These are phyloP conservation scores for Meta bourneti DNA, from an alignment of 2,888 invertebrate species.

Conservation along the genomic window DNA sequence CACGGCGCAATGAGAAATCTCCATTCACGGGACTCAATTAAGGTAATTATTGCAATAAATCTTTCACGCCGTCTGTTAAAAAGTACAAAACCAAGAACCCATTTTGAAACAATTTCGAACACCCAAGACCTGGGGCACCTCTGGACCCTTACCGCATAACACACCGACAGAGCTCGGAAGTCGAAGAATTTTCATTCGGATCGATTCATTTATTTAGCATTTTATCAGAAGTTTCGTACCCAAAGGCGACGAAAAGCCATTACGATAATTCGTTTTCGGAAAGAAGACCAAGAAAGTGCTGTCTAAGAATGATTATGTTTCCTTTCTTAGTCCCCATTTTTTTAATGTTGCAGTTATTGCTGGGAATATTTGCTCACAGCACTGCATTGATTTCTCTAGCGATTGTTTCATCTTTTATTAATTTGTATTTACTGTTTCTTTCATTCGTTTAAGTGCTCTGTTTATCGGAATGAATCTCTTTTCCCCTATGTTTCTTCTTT, in stretches of 20 bases:
- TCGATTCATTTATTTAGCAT: constrained; percentile 67
- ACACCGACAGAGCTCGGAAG: constrained; percentile 18
- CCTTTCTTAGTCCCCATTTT: neutral
- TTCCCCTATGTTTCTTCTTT: neutral
- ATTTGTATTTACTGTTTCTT: constrained; percentile 59
- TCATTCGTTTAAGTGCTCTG: constrained; percentile 34
- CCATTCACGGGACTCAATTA: constrained; percentile 1
- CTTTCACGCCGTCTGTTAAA: neutral
- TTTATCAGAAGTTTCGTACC: constrained; percentile 56
- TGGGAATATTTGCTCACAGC: constrained; percentile 46
- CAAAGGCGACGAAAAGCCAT: constrained; percentile 67
- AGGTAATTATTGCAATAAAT: neutral
- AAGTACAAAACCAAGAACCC: neutral
- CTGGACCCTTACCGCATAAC: constrained; percentile 40
- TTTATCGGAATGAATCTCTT: constrained; percentile 25
- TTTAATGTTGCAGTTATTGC: constrained; percentile 34
- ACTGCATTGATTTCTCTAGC: constrained; percentile 55
- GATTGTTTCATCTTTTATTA: constrained; percentile 54
- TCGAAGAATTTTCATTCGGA: constrained; percentile 42
- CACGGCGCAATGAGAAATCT: neutral
- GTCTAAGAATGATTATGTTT: constrained; percentile 38
- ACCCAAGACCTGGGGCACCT: neutral
- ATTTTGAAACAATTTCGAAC: constrained; percentile 1
- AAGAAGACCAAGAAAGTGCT: constrained; percentile 28
- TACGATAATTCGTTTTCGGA: constrained; percentile 61